Conservation (phyloP, 30 jellyfish, hydroid and myxozoan genomes). For the Phacellophora camtschatica region DNA sequence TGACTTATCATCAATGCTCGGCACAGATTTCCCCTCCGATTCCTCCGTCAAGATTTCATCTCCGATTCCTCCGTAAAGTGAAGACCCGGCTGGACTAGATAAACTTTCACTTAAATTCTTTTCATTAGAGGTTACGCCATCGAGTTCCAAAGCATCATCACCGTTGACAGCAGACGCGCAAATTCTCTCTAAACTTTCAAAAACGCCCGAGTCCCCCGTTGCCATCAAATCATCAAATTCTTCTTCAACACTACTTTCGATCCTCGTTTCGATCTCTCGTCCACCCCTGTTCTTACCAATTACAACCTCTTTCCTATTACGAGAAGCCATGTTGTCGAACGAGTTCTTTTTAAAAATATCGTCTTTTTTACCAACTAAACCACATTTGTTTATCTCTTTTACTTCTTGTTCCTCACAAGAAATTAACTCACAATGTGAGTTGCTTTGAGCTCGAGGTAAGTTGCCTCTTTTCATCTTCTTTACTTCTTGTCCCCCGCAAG, state of each 20-base stretch:
- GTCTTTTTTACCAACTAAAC: neutral
- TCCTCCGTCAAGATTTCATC: neutral
- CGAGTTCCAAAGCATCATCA: neutral
- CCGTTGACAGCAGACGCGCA: neutral
- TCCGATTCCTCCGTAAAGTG: too few relatives aligned
- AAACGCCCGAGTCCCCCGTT: slow-evolving; percentile 35
- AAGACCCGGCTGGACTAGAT: neutral
- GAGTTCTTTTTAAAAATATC: neutral
- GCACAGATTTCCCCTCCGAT: neutral
- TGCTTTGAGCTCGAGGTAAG: neutral
- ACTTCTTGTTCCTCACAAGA: neutral
- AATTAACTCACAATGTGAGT: neutral
- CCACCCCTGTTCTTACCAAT: neutral
- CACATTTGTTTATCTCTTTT: neutral
- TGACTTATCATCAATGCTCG: neutral
- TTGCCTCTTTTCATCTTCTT: neutral
- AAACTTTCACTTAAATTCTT: neutral
- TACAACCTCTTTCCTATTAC: neutral
- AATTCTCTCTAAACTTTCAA: neutral
- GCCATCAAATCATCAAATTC: neutral
- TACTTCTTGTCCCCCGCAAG: neutral
- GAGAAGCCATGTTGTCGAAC: neutral
- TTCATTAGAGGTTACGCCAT: neutral
- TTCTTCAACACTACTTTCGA: neutral
- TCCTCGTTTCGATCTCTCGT: neutral